Evolutionary conservation across 2,888 invertebrate species (phyloP).

Genomic region (Ditula angustiorana): DNA sequence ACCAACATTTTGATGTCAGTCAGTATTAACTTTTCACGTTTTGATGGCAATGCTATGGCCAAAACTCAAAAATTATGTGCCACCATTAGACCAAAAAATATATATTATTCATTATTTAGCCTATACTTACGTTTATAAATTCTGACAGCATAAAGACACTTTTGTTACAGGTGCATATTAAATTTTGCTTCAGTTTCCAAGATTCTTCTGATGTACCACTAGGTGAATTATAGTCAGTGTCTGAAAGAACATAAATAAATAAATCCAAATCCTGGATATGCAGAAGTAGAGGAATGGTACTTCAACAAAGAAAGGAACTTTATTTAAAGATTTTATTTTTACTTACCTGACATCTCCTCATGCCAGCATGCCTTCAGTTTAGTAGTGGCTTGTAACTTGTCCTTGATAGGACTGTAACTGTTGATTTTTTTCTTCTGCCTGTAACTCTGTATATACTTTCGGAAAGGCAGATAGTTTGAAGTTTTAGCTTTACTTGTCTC

Average conservation of each 20-base stretch:
- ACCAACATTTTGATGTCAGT: too few species aligned
- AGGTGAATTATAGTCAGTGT: conserved; percentile 78
- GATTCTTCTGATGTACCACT: conserved; percentile 82
- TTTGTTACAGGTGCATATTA: conserved; percentile 81
- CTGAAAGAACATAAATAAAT: conserved; percentile 62
- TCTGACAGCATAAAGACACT: conserved; percentile 81
- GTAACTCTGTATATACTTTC: conserved; percentile 75
- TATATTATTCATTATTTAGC: too few species aligned
- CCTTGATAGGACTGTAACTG: conserved; percentile 72
- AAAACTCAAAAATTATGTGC: too few species aligned
- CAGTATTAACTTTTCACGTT: too few species aligned
- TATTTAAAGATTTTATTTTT: too few species aligned
- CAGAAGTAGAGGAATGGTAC: too few species aligned
- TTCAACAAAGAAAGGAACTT: too few species aligned
- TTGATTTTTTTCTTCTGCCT: conserved; percentile 71
- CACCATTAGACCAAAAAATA: too few species aligned
- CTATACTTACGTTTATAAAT: conserved; percentile 71
- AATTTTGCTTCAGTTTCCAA: conserved; percentile 78
- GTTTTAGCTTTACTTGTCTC: conserved; percentile 78
- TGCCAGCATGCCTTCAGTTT: conserved; percentile 68
- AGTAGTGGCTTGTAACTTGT: conserved; percentile 67
- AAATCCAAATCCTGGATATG: neutral
- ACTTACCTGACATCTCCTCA: conserved; percentile 69
- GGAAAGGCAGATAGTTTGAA: conserved; percentile 88
- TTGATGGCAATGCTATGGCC: too few species aligned